A percentile compares a stretch with the other conserved stretches of the same genome.
Conservation (phyloP, 2,888 invertebrate species). For the Calameuta filiformis region DNA sequence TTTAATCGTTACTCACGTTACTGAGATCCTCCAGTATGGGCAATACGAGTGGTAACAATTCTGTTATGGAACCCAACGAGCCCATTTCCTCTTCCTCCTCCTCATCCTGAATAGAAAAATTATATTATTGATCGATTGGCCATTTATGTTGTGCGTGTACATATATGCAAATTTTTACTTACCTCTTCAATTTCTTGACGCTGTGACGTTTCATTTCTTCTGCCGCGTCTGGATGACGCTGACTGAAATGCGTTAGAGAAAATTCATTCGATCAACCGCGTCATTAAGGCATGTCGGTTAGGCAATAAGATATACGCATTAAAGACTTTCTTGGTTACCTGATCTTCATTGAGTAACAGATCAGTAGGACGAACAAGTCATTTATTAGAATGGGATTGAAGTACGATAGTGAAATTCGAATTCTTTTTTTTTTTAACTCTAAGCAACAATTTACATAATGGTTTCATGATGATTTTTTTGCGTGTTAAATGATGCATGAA, state of each 20-base stretch:
- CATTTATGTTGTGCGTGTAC: not conserved
- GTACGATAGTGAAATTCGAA: not conserved
- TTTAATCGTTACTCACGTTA: slow-evolving; percentile 47
- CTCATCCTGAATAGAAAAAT: slow-evolving; percentile 19
- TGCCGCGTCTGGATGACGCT: slow-evolving; percentile 25
- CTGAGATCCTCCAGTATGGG: slow-evolving; percentile 62
- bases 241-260: not conserved
- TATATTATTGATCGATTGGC: not conserved
- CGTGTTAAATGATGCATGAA: not conserved
- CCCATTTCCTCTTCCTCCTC: slow-evolving; percentile 44
- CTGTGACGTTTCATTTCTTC: slow-evolving; percentile 35
- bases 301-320: not conserved
- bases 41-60: slow-evolving; percentile 52
- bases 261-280: not conserved
- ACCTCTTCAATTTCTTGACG: slow-evolving; percentile 39
- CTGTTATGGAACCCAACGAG: slow-evolving; percentile 52
- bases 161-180: not conserved
- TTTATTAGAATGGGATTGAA: not conserved
- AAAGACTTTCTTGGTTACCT: slow-evolving; percentile 1
- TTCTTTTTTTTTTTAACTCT: not conserved
- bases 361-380: slow-evolving; percentile 25
- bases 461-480: not conserved
- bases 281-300: not conserved
- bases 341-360: slow-evolving; percentile 37
- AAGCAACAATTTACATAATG: not conserved